Conservation (phyloP, 2,113 vertebrate genomes). For the Chamaetylas fuelleborni region DNA sequence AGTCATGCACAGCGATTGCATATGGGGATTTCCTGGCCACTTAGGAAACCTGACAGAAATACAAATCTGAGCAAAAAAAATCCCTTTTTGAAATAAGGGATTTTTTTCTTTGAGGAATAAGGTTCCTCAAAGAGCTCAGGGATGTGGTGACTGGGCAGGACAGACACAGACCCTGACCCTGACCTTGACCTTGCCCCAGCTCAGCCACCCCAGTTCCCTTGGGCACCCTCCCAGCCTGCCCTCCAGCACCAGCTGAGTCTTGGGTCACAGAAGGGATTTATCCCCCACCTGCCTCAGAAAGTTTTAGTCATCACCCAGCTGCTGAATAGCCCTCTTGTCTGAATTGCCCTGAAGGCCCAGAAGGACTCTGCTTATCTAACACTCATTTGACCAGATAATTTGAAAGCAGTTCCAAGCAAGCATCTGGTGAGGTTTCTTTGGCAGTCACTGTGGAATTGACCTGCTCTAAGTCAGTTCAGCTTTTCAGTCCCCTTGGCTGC, state of each 20-base stretch:
- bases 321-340: conserved; percentile 42
- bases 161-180: background rate
- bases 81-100: background rate
- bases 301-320: conserved; percentile 37
- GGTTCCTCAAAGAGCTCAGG: background rate
- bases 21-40: background rate
- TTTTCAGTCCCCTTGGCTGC: background rate
- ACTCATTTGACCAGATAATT: conserved; percentile 29
- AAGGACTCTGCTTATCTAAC: conserved; percentile 34
- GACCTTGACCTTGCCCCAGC: background rate
- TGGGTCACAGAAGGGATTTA: background rate
- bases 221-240: background rate
- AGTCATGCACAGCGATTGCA: background rate
- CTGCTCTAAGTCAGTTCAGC: background rate
- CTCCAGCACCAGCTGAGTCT: background rate
- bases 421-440: too few species aligned
- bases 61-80: background rate
- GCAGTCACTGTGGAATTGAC: background rate
- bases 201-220: background rate
- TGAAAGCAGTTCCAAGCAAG: conserved; percentile 9
- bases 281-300: conserved; percentile 7
- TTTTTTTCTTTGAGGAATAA: too few species aligned
- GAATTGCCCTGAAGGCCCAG: conserved; percentile 6
- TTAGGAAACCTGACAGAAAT: background rate
- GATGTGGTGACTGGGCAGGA: background rate